Percentiles rank a stretch among this genome's conserved stretches.
phyloP scores from a whole-genome alignment of 2,113 vertebrate genomes.

The Microtus richardsoni region DNA sequence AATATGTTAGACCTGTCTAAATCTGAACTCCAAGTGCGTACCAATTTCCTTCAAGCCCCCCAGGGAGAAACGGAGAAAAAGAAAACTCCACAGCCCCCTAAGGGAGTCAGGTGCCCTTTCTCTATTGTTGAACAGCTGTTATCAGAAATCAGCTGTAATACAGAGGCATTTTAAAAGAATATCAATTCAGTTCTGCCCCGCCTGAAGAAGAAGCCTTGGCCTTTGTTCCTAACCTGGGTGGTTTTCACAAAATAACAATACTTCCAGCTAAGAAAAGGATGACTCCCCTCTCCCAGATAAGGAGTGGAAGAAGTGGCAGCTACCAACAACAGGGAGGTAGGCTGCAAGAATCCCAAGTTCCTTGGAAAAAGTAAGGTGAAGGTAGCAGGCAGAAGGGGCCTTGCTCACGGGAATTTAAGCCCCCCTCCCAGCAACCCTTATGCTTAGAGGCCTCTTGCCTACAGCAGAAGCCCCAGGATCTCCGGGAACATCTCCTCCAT shows the following conservation, averaged over 20 bases:
- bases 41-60: background rate
- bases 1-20: background rate
- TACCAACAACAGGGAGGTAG: constrained; percentile 49
- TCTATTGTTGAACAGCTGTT: constrained; percentile 62
- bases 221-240: constrained; percentile 84
- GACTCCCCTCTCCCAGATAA: constrained; percentile 82
- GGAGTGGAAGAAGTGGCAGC: constrained; percentile 58
- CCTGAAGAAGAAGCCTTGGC: constrained; percentile 73
- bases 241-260: constrained; percentile 84
- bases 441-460: background rate
- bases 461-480: background rate
- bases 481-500: background rate
- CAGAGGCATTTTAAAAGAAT: constrained; percentile 66
- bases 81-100: background rate
- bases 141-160: constrained; percentile 56
- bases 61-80: background rate
- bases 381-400: background rate
- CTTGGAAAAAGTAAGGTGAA: background rate
- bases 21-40: accelerated
- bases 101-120: constrained; percentile 9
- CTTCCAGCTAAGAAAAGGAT: constrained; percentile 71
- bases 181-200: constrained; percentile 35
- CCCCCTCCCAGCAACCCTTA: background rate
- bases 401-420: background rate
- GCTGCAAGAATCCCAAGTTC: constrained; percentile 73